Base-by-base conservation (phyloP, 2,113 vertebrate species). In the Arothron firmamentum region DNA sequence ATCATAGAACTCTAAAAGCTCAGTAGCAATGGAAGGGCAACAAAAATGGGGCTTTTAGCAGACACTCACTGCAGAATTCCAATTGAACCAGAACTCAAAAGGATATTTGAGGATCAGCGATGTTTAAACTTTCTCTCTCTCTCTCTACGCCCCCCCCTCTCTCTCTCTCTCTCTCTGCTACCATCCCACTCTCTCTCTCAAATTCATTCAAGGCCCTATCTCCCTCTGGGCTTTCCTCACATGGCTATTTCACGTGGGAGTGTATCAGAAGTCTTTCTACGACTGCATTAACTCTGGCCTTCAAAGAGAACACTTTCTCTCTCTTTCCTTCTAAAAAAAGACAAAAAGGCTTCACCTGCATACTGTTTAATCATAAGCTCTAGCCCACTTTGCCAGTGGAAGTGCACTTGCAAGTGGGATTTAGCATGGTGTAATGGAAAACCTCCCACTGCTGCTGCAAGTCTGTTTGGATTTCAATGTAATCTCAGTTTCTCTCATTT, bases 221-320 rank as follows among this genome's bases (percentile, higher is more conserved):
- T 79, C 80, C 87, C 77, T 79, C 67, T 38, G 79, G 85, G 79
- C 74, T 83, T 83, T 81, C 79, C 77, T 87, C 83, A 84, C 74
- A 83, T 85, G 80, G 79, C 76, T 80, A 77, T 71, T 85, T 80
- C 77, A 87, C 56, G 75, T 86, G 75, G 80, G 81, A 84, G 79
- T 85, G 78, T 73, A 86, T 79, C 74, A 80, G 72, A 82, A 78
- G 79, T 77, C 71, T 79, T 77, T 82, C 76, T 82, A 75, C 79
- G 79, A 86, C 77, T 83, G 72, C 85, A 85, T 88, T 88, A 85
- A 86, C 86, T 86, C 88, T 84, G 85, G 80, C 81, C 84, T 89
- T 85, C 80, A 88, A 78, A 84, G 83, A 83, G 68, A 83, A 72
- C 79, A 64, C 68, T 67, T 77, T 80, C 67, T 51, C 70, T 56